Base-by-base conservation (phyloP, 2,797 vertebrate genomes). In the Phaenicophaeus curvirostris region DNA sequence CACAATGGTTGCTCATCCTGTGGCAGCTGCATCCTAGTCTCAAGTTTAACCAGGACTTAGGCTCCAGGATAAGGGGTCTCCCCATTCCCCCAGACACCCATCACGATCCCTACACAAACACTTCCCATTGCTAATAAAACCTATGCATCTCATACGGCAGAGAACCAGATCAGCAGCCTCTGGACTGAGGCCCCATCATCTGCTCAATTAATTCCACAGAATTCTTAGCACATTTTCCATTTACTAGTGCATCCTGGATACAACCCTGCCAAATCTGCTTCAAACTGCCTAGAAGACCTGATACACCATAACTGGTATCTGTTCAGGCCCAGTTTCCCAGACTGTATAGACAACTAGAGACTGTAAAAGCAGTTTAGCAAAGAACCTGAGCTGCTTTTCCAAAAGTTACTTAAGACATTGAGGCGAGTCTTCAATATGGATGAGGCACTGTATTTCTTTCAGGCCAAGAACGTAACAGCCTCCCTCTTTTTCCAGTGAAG, bases 1-100 rank as follows among this genome's bases (percentile, higher is more conserved):
- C 21, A 20, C 14, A 58, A n/a, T 0, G 0, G 24, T 25, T n/a
- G 13, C 39, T 55, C 24, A 83, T 25, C 21, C 51, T 35, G 13
- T 33, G 17, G 51, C 19, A 51, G 59, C n/a, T 69, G 57, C 31
- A 10, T 14, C 71, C 53, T 17, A 24, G 19, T 33, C 75, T 35
- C 16, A 69, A 28, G 30, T 39, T 37, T 51, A 62, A 23, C 19
- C 0, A 1, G 13, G 46, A 28, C 7, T 63, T 30, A 69, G 8
- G 44, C 9, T 89, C 19, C 0, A 1, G 13, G 51, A 28, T 6
- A 87, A 82, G 16, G 35, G 65, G 21, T 11, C 12, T 85, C 19
- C 10, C 19, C 28, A 15, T 0, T 42, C 42, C 35, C 42, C n/a
- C 59, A 57, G 42, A 39, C 5, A 21, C 39, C 39, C 46, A 30